These are phyloP conservation scores for Triops cancriformis DNA, from an alignment of 1,140 invertebrate species.

Conservation along the genomic window DNA sequence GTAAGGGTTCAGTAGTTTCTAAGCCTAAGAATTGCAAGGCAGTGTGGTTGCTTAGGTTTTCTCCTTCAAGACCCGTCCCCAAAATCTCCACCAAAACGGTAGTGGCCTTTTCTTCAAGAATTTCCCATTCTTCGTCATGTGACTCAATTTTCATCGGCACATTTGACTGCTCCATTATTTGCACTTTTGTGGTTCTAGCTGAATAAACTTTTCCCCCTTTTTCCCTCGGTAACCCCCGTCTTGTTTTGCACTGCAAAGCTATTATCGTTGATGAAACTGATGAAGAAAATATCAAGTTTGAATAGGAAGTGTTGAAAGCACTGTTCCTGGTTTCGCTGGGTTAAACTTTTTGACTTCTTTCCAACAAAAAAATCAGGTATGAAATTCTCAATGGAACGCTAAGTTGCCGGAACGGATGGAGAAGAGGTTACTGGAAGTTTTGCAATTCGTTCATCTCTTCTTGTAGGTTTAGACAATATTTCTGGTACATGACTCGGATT, in stretches of 20 bases:
- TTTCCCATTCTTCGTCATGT: background rate
- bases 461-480: slow-evolving; percentile 26
- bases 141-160: slow-evolving; percentile 17
- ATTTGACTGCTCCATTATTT: slow-evolving; percentile 16
- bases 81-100: slow-evolving; percentile 23
- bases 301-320: background rate
- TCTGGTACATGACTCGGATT: slow-evolving; percentile 23
- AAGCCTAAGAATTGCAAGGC: slow-evolving; percentile 22
- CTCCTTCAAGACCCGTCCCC: slow-evolving; percentile 21
- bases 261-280: background rate
- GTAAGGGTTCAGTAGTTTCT: slow-evolving; percentile 25
- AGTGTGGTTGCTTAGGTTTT: slow-evolving; percentile 19
- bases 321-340: background rate
- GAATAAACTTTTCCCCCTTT: background rate
- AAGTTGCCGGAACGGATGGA: background rate
- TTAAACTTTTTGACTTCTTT: background rate
- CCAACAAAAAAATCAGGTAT: background rate
- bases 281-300: background rate
- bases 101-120: background rate
- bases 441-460: slow-evolving; percentile 25
- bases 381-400: background rate
- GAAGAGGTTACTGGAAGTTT: slow-evolving; percentile 16
- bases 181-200: background rate
- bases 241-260: slow-evolving; percentile 7
- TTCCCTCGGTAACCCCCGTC: too few relatives aligned